Conservation (phyloP, 2,888 invertebrate genomes). For the Tenthredo scrophulariae region DNA sequence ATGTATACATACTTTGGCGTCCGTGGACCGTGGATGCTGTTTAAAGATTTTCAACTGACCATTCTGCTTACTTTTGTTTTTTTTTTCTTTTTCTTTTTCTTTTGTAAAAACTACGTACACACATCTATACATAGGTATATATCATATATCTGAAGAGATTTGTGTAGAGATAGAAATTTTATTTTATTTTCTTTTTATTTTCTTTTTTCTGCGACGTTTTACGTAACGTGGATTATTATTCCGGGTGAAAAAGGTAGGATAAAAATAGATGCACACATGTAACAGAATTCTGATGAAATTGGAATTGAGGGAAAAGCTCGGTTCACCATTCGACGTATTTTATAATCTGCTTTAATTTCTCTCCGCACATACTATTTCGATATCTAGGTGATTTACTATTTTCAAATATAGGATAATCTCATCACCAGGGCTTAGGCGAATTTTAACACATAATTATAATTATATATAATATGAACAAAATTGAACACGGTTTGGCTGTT, state of each 20-base stretch:
- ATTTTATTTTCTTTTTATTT: too few species aligned
- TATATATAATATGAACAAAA: constrained; percentile 15
- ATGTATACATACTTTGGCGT: not conserved
- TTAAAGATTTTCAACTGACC: not conserved
- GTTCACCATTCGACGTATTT: not conserved
- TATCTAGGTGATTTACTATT: not conserved
- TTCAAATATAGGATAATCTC: not conserved
- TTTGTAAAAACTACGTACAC: not conserved
- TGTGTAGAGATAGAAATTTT: not conserved
- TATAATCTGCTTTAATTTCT: not conserved
- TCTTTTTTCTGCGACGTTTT: too few species aligned
- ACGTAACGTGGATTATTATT: too few species aligned
- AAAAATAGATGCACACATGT: too few species aligned
- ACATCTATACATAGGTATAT: not conserved
- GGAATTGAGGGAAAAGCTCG: too few species aligned
- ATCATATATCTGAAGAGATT: not conserved
- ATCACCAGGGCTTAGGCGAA: not conserved
- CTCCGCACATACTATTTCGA: not conserved
- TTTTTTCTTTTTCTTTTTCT: too few species aligned
- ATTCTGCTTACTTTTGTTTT: not conserved
- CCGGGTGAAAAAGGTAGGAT: too few species aligned
- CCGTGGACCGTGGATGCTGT: not conserved
- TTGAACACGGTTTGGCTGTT: constrained; percentile 23
- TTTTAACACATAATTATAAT: not conserved
- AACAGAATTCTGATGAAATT: too few species aligned